A percentile compares a stretch with the other conserved stretches of the same genome.
These are phyloP conservation scores for Chamaetylas fuelleborni DNA, from an alignment of 2,113 vertebrate species.

Conservation along the genomic window DNA sequence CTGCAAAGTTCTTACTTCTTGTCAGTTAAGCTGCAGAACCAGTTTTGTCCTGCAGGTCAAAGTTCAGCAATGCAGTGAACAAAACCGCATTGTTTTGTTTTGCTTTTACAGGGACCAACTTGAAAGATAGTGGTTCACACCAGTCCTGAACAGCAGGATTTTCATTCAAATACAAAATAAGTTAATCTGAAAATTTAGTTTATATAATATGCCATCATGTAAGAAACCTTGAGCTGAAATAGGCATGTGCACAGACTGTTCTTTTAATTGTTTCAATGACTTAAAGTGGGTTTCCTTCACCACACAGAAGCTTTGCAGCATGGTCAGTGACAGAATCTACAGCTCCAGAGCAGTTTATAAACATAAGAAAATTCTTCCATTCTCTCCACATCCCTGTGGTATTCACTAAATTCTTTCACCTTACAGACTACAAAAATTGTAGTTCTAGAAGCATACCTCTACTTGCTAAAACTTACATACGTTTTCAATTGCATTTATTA, in stretches of 20 bases:
- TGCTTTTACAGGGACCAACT: background rate
- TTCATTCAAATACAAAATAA: background rate
- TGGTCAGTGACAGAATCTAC: background rate
- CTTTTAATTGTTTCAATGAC: background rate
- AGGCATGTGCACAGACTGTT: background rate
- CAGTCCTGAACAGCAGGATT: background rate
- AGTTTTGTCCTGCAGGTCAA: background rate
- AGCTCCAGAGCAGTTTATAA: background rate
- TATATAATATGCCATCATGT: background rate
- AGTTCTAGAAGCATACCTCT: background rate
- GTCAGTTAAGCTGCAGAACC: background rate
- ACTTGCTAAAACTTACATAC: background rate
- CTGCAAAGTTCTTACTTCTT: background rate
- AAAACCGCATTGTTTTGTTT: background rate
- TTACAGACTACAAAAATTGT: background rate
- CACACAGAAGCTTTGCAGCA: background rate
- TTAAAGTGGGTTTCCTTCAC: background rate
- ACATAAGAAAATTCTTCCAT: background rate
- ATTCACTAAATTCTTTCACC: background rate
- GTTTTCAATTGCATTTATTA: background rate
- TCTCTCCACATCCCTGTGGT: background rate
- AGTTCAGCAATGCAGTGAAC: background rate
- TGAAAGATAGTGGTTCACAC: background rate
- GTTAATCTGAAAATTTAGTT: background rate
- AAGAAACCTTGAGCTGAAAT: background rate